These are phyloP conservation scores for Proisotoma minuta DNA, from an alignment of 2,888 invertebrate species.

Conservation along the genomic window DNA sequence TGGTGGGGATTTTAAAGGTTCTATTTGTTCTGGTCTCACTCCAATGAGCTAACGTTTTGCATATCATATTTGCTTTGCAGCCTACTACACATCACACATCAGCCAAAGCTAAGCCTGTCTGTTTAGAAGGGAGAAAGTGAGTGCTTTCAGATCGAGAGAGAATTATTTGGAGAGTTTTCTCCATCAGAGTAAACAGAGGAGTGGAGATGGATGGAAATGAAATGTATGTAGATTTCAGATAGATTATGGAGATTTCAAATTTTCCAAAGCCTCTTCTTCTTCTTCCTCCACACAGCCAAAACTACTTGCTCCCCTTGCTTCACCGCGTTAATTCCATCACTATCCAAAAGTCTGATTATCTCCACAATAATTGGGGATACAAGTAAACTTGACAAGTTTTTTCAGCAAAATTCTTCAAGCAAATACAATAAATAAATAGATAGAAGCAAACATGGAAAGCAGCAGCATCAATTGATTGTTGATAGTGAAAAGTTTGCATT, in stretches of 20 bases:
- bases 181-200: conserved; percentile 2
- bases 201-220: not conserved
- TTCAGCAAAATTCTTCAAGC: no score
- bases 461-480: no score
- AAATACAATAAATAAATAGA: no score
- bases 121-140: not conserved
- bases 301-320: no score
- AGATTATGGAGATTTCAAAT: conserved; percentile 2
- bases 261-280: not conserved
- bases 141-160: not conserved
- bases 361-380: no score
- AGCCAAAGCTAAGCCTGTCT: no score
- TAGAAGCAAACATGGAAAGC: no score
- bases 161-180: not conserved
- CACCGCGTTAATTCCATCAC: no score
- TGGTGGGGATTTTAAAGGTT: conserved; percentile 5
- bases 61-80: conserved; percentile 1
- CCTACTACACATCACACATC: not conserved
- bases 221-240: conserved; percentile 3
- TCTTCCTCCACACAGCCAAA: no score
- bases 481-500: no score
- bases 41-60: not conserved
- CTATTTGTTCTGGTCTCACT: not conserved
- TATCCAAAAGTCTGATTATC: no score
- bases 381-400: no score